A percentile compares a stretch with the other conserved stretches of the same genome.
phyloP scores from a whole-genome alignment of 2,888 invertebrate genomes.

The Machimus atricapillus region DNA sequence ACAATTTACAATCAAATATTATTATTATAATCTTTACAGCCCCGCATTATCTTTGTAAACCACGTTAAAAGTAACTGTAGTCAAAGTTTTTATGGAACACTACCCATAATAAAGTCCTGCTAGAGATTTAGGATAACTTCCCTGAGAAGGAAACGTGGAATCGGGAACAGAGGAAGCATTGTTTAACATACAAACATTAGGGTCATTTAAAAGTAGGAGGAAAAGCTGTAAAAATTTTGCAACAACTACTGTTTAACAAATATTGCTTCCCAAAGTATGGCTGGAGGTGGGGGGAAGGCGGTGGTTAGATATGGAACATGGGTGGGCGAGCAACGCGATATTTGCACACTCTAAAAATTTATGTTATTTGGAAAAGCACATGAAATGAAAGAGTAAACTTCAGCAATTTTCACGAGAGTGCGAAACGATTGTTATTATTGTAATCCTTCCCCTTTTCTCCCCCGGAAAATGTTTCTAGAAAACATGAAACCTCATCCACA shows the following conservation, averaged over 20 bases:
- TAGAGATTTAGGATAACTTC: background rate
- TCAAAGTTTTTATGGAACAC: background rate
- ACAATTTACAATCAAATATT: too few relatives aligned
- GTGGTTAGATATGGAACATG: background rate
- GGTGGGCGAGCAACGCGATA: background rate
- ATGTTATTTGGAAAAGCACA: background rate
- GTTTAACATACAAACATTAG: background rate
- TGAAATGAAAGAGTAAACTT: background rate
- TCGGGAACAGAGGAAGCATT: background rate
- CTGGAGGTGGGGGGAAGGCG: background rate
- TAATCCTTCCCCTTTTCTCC: background rate
- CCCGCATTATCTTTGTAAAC: background rate
- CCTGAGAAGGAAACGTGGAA: background rate
- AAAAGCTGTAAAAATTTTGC: background rate
- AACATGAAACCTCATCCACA: background rate
- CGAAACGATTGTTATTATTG: background rate
- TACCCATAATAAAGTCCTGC: background rate
- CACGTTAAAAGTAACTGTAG: background rate
- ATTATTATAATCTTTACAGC: background rate
- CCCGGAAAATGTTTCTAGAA: background rate
- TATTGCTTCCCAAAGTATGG: background rate
- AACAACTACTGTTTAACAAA: background rate
- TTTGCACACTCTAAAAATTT: background rate
- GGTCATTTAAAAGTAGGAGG: background rate
- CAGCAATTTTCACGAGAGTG: background rate